Evolutionary conservation across 2,888 invertebrate species (phyloP).

Genomic region (Thyatira batis): DNA sequence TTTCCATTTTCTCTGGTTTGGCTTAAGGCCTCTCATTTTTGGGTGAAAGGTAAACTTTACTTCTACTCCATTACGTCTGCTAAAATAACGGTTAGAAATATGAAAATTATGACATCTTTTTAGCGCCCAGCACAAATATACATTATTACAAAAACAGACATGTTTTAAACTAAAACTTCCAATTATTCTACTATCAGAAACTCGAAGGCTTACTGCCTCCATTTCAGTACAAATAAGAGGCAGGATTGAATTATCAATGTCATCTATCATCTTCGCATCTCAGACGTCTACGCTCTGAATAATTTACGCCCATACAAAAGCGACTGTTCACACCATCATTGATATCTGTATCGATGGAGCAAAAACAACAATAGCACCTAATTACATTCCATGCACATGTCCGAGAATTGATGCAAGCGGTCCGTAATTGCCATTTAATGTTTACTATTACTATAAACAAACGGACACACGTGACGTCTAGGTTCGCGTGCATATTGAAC

Average conservation of each 20-base stretch:
- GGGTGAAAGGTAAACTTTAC: too few species aligned
- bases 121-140: too few species aligned
- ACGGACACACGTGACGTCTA: conserved; percentile 7
- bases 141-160: too few species aligned
- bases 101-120: too few species aligned
- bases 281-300: neutral
- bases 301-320: neutral
- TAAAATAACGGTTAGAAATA: too few species aligned
- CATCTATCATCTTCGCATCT: neutral
- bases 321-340: neutral
- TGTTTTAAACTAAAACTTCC: too few species aligned
- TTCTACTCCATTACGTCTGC: too few species aligned
- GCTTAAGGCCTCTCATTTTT: too few species aligned
- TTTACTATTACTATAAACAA: conserved; percentile 11
- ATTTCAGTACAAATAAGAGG: too few species aligned
- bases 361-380: neutral
- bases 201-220: neutral
- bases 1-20: too few species aligned
- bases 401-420: neutral
- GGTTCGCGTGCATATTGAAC: neutral
- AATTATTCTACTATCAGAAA: too few species aligned
- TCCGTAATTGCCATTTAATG: conserved; percentile 5
- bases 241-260: neutral
- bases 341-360: neutral
- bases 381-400: neutral